These are phyloP conservation scores for Chloroclystis v-ata DNA, from an alignment of 2,888 invertebrate species.

Conservation along the genomic window DNA sequence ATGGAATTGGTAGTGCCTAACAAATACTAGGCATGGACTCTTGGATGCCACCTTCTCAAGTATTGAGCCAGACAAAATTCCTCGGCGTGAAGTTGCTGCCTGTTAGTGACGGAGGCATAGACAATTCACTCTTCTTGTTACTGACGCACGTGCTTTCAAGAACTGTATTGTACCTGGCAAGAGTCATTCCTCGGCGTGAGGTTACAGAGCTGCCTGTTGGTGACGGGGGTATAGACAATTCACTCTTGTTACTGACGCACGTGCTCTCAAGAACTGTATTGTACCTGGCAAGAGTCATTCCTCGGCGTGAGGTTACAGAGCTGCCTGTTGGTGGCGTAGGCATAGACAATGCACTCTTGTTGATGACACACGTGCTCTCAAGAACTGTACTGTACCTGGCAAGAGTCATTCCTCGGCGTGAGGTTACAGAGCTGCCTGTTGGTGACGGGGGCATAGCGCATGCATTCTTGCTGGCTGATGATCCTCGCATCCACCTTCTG, in stretches of 20 bases:
- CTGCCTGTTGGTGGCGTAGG: constrained; percentile 38
- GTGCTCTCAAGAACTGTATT: no score
- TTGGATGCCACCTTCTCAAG: no score
- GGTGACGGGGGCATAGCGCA: constrained; percentile 38
- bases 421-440: constrained; percentile 70
- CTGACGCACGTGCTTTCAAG: no score
- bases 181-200: constrained; percentile 50
- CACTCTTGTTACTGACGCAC: no score
- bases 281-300: constrained; percentile 80
- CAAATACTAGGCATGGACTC: no score
- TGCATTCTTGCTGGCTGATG: constrained; percentile 43
- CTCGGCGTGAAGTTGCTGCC: no score
- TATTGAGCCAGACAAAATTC: no score
- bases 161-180: constrained; percentile 82
- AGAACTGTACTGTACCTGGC: no score
- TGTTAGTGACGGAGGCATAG: no score
- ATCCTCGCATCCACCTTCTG: constrained; percentile 75
- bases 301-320: constrained; percentile 71
- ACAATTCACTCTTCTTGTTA: no score
- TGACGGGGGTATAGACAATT: background rate
- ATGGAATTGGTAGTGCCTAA: no score
- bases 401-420: constrained; percentile 72
- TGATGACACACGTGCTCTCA: no score
- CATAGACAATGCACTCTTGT: constrained; percentile 34
- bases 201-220: constrained; percentile 47